These are phyloP conservation scores for Heliconius nattereri DNA, from an alignment of 1,140 invertebrate genomes.

Conservation along the genomic window DNA sequence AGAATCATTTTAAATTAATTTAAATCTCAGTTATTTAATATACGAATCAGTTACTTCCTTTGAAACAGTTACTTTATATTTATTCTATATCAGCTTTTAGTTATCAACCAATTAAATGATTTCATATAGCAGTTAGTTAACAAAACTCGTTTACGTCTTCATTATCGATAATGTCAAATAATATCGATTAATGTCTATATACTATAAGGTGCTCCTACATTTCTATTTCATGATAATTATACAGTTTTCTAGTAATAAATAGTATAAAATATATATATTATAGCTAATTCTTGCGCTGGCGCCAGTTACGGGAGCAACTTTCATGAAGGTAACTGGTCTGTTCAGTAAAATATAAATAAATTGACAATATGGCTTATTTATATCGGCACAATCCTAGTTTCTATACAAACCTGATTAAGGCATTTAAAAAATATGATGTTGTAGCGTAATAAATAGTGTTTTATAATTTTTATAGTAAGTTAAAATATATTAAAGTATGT, in stretches of 20 bases:
- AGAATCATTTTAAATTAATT: no score
- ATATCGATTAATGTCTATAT: neutral
- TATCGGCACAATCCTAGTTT: constrained; percentile 33
- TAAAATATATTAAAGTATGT: neutral
- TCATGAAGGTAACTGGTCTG: constrained; percentile 71
- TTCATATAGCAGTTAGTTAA: no score
- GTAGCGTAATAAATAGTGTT: neutral
- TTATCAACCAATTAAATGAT: neutral
- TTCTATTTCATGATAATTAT: constrained; percentile 24
- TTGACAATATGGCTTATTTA: constrained; percentile 39
- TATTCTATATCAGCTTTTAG: no score
- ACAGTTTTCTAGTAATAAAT: constrained; percentile 37
- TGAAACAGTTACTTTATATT: no score
- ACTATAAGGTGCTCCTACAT: neutral
- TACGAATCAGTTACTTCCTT: no score
- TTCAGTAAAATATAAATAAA: constrained; percentile 48
- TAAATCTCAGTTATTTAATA: no score
- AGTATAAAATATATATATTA: constrained; percentile 32
- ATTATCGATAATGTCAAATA: neutral
- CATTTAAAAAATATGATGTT: neutral
- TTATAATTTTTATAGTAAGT: neutral
- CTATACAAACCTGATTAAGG: neutral
- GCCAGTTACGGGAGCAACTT: constrained; percentile 71
- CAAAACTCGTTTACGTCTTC: neutral
- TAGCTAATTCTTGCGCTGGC: constrained; percentile 43